phyloP scores from a whole-genome alignment of 2,888 invertebrate genomes.

The Ectemnius continuus region DNA sequence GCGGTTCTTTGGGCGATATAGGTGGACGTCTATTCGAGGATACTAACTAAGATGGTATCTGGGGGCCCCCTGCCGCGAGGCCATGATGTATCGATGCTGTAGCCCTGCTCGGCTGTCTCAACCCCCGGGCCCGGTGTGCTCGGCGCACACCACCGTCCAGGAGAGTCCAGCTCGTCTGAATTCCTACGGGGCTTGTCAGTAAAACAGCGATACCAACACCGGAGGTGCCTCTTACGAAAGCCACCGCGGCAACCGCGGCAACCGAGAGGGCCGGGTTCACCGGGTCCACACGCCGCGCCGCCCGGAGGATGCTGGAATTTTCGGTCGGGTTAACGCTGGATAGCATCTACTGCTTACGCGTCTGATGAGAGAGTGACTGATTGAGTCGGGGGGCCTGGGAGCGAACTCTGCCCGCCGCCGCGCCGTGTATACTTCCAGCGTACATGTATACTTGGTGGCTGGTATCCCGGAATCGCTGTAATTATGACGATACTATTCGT shows the following conservation, averaged over 20 bases:
- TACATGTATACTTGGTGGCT: neutral
- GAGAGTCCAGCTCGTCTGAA: constrained; percentile 32
- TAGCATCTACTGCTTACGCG: constrained; percentile 15
- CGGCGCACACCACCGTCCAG: constrained; percentile 24
- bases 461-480: neutral
- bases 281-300: neutral
- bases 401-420: neutral
- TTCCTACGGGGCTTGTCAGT: constrained; percentile 37
- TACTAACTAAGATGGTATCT: constrained; percentile 72
- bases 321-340: constrained; percentile 31
- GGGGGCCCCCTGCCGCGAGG: constrained; percentile 69
- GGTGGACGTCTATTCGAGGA: constrained; percentile 69
- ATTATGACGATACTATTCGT: constrained; percentile 4
- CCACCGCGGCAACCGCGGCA: constrained; percentile 19
- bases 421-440: no score
- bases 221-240: constrained; percentile 28
- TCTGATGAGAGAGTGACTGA: constrained; percentile 43
- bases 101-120: constrained; percentile 67
- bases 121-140: constrained; percentile 21
- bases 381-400: constrained; percentile 19
- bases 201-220: constrained; percentile 50
- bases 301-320: constrained; percentile 16
- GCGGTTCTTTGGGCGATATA: constrained; percentile 57
- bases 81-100: constrained; percentile 76
- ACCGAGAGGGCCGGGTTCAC: neutral